Percentiles rank a stretch among this genome's conserved stretches.
phyloP scores from a whole-genome alignment of 2,113 vertebrate genomes.

The Procapra przewalskii region DNA sequence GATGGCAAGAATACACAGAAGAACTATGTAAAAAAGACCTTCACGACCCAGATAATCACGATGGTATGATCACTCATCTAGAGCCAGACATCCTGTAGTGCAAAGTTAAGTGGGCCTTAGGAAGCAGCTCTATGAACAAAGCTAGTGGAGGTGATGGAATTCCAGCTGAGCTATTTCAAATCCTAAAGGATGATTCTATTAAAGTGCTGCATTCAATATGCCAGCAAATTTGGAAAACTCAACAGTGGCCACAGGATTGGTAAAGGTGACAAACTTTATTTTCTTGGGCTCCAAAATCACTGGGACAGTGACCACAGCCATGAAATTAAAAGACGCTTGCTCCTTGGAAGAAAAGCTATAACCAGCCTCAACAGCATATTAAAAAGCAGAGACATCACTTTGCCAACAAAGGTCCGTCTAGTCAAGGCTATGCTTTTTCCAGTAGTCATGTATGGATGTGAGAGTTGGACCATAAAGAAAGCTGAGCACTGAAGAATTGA shows the following conservation, averaged over 20 bases:
- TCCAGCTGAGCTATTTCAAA: neutral
- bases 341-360: neutral
- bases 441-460: neutral
- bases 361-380: neutral
- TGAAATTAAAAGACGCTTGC: neutral
- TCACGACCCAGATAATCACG: rapidly evolving
- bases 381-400: neutral
- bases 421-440: neutral
- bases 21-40: neutral
- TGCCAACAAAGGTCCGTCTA: neutral
- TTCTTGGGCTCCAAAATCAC: neutral
- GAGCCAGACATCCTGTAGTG: neutral
- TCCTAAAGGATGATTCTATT: neutral
- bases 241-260: neutral
- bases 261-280: neutral
- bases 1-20: neutral
- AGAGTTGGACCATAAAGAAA: neutral
- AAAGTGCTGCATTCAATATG: neutral
- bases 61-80: neutral
- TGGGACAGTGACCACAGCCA: neutral
- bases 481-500: neutral
- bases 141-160: neutral
- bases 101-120: neutral
- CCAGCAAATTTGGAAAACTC: neutral
- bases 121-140: neutral